phyloP scores from a whole-genome alignment of 1,140 invertebrate genomes.

The Cydia splendana region DNA sequence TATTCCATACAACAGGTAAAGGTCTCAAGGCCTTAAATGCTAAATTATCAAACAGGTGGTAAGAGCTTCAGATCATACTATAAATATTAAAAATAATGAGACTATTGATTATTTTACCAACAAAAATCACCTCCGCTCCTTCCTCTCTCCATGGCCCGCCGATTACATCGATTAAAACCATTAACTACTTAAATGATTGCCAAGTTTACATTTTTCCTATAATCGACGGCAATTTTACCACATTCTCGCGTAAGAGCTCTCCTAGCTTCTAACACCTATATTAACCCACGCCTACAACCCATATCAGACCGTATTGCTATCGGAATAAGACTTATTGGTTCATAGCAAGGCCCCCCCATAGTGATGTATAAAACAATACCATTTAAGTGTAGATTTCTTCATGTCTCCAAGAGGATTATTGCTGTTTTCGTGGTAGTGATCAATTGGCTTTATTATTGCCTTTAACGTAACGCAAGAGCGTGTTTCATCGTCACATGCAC shows the following conservation, averaged over 20 bases:
- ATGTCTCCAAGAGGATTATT: no score
- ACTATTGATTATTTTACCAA: neutral
- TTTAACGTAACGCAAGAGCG: no score
- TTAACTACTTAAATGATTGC: constrained; percentile 48
- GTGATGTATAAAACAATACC: neutral
- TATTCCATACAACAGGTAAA: neutral
- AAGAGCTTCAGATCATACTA: no score
- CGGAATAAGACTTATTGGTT: neutral
- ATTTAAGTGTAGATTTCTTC: neutral
- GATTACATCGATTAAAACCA: constrained; percentile 43
- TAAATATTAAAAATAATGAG: no score
- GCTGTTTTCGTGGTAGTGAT: no score
- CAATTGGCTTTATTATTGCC: no score
- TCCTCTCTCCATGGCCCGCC: constrained; percentile 16
- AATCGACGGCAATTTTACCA: constrained; percentile 39
- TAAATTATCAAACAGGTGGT: no score
- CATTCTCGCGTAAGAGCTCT: constrained; percentile 26
- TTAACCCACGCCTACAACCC: neutral
- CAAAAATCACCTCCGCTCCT: neutral
- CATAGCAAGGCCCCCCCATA: neutral
- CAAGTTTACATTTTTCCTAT: constrained; percentile 43
- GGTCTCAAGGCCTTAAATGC: no score
- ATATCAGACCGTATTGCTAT: neutral
- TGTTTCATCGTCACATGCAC: no score
- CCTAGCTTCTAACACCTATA: constrained; percentile 28